These are phyloP conservation scores for Tenebrio molitor DNA, from an alignment of 1,140 invertebrate species.

Conservation along the genomic window DNA sequence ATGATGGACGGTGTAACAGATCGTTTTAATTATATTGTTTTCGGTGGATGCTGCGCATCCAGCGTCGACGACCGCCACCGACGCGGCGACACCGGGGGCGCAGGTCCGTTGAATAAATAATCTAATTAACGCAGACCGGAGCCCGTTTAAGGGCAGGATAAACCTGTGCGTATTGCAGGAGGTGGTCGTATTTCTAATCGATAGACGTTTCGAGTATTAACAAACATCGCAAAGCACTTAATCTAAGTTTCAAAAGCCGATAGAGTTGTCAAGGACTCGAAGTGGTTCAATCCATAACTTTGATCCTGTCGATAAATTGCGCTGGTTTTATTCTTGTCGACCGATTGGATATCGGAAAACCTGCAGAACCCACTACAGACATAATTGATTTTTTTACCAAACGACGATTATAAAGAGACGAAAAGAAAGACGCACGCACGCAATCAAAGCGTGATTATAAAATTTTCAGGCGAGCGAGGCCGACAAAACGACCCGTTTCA, in stretches of 20 bases:
- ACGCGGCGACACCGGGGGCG: too few species aligned
- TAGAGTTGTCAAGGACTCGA: conserved; percentile 44
- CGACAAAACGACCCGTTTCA: not conserved
- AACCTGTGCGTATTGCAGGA: not conserved
- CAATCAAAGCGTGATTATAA: not conserved
- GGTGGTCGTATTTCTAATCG: conserved; percentile 20
- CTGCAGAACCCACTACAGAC: not conserved
- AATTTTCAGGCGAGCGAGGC: not conserved
- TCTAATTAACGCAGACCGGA: conserved; percentile 7
- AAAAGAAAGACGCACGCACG: conserved; percentile 1
- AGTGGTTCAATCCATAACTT: conserved; percentile 47
- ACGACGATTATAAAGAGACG: not conserved
- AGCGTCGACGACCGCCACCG: too few species aligned
- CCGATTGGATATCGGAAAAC: conserved; percentile 14
- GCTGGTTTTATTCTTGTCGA: conserved; percentile 15
- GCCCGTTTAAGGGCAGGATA: not conserved
- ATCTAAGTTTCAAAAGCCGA: conserved; percentile 39
- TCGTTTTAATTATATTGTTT: too few species aligned
- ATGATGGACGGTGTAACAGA: too few species aligned
- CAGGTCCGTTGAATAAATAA: not conserved
- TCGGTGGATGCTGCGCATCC: too few species aligned
- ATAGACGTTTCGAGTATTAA: conserved; percentile 20
- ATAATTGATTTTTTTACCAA: conserved; percentile 18
- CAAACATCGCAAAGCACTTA: conserved; percentile 39
- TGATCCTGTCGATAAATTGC: conserved; percentile 42